Conservation (phyloP, 2,888 invertebrate species). For the Leptinotarsa peninsularis region DNA sequence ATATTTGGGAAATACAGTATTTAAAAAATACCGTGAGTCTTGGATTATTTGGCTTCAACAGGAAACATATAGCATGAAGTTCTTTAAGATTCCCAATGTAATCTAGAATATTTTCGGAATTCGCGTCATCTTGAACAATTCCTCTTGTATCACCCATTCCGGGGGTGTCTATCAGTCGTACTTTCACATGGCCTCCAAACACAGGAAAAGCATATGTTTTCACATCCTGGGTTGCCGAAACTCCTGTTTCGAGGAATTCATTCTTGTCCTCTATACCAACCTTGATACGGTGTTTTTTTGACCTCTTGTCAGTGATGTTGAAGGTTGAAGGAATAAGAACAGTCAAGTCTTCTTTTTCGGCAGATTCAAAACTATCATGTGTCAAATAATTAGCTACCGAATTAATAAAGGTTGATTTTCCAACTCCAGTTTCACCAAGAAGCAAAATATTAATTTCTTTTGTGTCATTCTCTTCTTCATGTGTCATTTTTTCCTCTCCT, state of each 20-base stretch:
- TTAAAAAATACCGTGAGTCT: constrained; percentile 57
- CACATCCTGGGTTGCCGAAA: constrained; percentile 52
- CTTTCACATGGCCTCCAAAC: constrained; percentile 42
- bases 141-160: constrained; percentile 59
- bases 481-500: no score
- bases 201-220: constrained; percentile 52
- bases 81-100: constrained; percentile 57
- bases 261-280: constrained; percentile 54
- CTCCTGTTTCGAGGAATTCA: constrained; percentile 45
- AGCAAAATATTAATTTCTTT: constrained; percentile 58
- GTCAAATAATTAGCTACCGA: constrained; percentile 59
- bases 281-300: constrained; percentile 42
- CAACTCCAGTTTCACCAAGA: constrained; percentile 60
- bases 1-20: constrained; percentile 60
- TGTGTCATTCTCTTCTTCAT: no score
- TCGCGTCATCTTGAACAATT: constrained; percentile 48
- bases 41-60: constrained; percentile 57
- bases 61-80: constrained; percentile 59
- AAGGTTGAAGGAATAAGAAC: constrained; percentile 57
- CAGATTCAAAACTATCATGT: constrained; percentile 48
- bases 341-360: constrained; percentile 47
- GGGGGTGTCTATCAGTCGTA: constrained; percentile 61
- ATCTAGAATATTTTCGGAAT: constrained; percentile 57
- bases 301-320: constrained; percentile 51
- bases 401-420: constrained; percentile 63